phyloP scores from a whole-genome alignment of 64 coral and sea anemone genomes.

The Montipora efflorescens region DNA sequence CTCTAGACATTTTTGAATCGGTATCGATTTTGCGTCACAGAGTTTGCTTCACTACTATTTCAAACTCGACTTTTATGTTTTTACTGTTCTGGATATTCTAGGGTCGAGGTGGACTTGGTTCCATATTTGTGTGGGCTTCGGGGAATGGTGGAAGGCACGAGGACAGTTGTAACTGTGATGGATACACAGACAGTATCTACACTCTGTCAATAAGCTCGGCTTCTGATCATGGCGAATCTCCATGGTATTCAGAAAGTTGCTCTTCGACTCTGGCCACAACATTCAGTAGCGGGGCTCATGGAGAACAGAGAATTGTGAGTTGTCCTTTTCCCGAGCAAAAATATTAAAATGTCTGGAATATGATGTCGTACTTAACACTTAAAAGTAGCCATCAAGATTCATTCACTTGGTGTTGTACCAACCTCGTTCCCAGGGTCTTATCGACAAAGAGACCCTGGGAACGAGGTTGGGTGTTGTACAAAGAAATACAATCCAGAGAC shows the following conservation, averaged over 20 bases:
- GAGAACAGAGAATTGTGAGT: slow-evolving; percentile 95
- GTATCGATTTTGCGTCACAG: too few relatives aligned
- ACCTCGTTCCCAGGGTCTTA: too few relatives aligned
- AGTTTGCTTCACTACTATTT: neutral
- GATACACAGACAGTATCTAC: slow-evolving; percentile 96
- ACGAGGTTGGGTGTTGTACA: too few relatives aligned
- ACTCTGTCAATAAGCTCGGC: slow-evolving; percentile 99
- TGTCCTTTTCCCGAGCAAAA: neutral
- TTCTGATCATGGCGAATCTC: slow-evolving; percentile 91
- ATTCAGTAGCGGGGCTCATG: slow-evolving; percentile 94
- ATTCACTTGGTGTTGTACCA: too few relatives aligned
- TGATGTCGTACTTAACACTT: too few relatives aligned
- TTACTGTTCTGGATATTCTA: neutral
- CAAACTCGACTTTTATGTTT: neutral
- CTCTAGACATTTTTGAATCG: too few relatives aligned
- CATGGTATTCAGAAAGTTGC: slow-evolving; percentile 98
- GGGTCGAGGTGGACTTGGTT: slow-evolving; percentile 93
- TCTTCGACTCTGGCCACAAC: slow-evolving; percentile 97
- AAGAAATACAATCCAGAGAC: too few relatives aligned
- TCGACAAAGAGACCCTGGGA: too few relatives aligned
- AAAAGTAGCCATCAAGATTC: too few relatives aligned
- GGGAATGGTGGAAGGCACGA: slow-evolving; percentile 98
- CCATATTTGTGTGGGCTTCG: slow-evolving; percentile 97
- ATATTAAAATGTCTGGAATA: too few relatives aligned
- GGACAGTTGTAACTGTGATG: slow-evolving; percentile 99